Conservation (phyloP, 1,140 invertebrate genomes). For the Dolichoris vasculosae region DNA sequence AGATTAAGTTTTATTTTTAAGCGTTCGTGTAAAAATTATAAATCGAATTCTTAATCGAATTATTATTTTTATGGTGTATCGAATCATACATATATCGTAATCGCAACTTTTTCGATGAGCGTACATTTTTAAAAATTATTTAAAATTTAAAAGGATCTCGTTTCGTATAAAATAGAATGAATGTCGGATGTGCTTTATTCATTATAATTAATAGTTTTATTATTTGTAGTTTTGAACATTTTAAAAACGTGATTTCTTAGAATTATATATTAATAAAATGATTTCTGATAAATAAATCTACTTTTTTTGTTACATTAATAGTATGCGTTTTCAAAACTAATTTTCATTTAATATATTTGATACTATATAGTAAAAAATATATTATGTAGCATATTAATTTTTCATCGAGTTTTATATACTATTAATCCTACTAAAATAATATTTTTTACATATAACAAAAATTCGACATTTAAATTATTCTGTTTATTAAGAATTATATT, state of each 20-base stretch:
- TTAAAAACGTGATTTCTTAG: conserved; percentile 3
- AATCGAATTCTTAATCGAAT: conserved; percentile 16
- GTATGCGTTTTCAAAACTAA: neutral
- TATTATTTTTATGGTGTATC: conserved; percentile 31
- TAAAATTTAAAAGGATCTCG: conserved; percentile 26
- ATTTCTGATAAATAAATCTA: conserved; percentile 43
- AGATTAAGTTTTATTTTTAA: conserved; percentile 41
- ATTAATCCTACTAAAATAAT: neutral
- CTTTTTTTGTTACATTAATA: neutral
- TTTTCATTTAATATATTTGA: neutral
- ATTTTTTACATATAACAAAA: neutral
- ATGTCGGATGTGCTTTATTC: neutral
- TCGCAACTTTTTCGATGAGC: neutral
- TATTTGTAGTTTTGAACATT: conserved; percentile 29
- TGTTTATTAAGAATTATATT: neutral
- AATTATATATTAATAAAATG: conserved; percentile 43
- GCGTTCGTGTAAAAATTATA: conserved; percentile 36
- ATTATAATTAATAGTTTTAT: conserved; percentile 22
- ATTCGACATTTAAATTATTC: neutral
- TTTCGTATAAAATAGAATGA: conserved; percentile 37
- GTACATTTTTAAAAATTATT: conserved; percentile 5
- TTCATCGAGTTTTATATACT: neutral
- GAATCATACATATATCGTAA: neutral
- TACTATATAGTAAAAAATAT: neutral
- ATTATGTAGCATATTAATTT: too few relatives aligned